Conservation (phyloP, 2,888 invertebrate species). For the Andrena minutula region DNA sequence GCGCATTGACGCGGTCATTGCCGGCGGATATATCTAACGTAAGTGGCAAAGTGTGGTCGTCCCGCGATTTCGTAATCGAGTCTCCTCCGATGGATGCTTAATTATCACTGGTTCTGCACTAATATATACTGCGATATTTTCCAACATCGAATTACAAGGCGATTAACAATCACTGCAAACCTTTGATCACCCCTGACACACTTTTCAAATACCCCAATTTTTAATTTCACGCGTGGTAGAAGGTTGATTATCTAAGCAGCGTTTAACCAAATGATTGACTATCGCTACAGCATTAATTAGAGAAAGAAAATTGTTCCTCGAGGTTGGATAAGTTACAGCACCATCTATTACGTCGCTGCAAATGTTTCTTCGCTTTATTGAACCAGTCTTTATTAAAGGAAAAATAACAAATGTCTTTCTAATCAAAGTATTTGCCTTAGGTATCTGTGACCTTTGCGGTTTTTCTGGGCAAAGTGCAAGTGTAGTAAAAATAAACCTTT, state of each 20-base stretch:
- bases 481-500: too few relatives aligned
- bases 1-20: constrained; percentile 57
- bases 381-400: too few relatives aligned
- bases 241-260: not conserved
- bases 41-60: constrained; percentile 13
- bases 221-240: not conserved
- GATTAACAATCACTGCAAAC: not conserved
- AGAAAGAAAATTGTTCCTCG: not conserved
- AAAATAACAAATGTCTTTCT: too few relatives aligned
- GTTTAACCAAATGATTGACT: not conserved
- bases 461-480: too few relatives aligned
- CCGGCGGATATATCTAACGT: constrained; percentile 44
- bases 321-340: not conserved
- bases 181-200: constrained; percentile 6
- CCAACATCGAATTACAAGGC: constrained; percentile 1
- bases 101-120: constrained; percentile 28
- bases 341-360: too few relatives aligned
- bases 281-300: not conserved
- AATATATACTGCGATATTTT: constrained; percentile 15
- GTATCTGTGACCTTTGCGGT: too few relatives aligned
- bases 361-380: too few relatives aligned
- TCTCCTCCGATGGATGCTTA: constrained; percentile 28
- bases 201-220: not conserved
- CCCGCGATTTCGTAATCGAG: constrained; percentile 42
- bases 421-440: too few relatives aligned